Conservation (phyloP, 1,140 invertebrate genomes). For the Galleria mellonella region DNA sequence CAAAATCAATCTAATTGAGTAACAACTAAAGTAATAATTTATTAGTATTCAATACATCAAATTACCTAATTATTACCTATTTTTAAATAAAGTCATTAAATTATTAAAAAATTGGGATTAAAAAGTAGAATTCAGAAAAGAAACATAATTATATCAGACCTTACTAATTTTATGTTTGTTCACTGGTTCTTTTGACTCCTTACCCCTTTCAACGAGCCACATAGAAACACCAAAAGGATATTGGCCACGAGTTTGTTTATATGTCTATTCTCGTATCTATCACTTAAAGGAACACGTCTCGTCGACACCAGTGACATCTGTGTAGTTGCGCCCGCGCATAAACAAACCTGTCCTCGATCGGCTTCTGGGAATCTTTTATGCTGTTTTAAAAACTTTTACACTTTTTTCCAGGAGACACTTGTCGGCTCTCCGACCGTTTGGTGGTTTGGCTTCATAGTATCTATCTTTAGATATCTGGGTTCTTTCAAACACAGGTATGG, state of each 20-base stretch:
- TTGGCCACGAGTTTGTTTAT: neutral
- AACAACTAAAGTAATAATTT: too few species aligned
- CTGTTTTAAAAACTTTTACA: conserved; percentile 38
- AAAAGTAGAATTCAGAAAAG: too few species aligned
- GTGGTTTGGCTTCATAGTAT: conserved; percentile 16
- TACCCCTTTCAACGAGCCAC: too few species aligned
- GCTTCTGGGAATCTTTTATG: conserved; percentile 61
- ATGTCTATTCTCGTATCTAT: conserved; percentile 27
- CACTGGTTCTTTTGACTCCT: too few species aligned
- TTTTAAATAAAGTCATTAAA: too few species aligned
- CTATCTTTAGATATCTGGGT: conserved; percentile 11
- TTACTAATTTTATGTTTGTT: too few species aligned
- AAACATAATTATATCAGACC: too few species aligned
- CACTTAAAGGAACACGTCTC: conserved; percentile 13
- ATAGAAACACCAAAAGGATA: neutral
- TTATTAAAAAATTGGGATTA: too few species aligned
- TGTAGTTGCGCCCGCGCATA: conserved; percentile 32
- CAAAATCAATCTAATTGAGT: too few species aligned
- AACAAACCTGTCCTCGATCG: conserved; percentile 55
- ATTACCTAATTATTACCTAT: too few species aligned
- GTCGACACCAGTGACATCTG: conserved; percentile 53
- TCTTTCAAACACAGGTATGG: conserved; percentile 2
- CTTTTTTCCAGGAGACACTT: conserved; percentile 45
- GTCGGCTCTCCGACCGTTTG: conserved; percentile 4
- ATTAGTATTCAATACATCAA: too few species aligned